phyloP scores from a whole-genome alignment of 2,113 vertebrate genomes.

The Rhinoptilus africanus region DNA sequence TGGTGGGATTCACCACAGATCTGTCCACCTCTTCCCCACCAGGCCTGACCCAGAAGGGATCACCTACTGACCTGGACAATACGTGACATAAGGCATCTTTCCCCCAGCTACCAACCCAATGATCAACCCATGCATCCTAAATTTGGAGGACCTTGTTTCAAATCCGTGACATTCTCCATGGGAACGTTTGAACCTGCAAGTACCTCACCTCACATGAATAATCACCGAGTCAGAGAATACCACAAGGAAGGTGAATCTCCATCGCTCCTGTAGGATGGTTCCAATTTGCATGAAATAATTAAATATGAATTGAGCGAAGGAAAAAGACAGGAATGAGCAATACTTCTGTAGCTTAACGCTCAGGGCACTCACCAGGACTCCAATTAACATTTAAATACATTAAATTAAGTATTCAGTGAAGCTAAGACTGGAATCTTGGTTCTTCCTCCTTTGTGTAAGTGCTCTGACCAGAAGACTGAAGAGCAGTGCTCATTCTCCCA shows the following conservation, averaged over 20 bases:
- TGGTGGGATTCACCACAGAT: not conserved
- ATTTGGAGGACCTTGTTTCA: not conserved
- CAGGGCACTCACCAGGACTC: constrained; percentile 16
- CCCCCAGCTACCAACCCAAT: not conserved
- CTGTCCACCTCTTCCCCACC: not conserved
- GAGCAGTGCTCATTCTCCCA: not conserved
- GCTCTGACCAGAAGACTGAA: not conserved
- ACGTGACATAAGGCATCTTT: not conserved
- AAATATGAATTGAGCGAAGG: constrained; percentile 25
- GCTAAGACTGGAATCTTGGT: not conserved
- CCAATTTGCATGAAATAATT: constrained; percentile 9
- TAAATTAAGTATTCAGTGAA: constrained; percentile 33
- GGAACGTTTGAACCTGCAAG: not conserved
- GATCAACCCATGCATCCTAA: not conserved
- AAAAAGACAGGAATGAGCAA: constrained; percentile 34
- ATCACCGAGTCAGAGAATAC: not conserved
- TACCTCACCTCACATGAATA: not conserved
- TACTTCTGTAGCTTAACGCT: not conserved
- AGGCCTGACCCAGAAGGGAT: not conserved
- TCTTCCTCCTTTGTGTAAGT: not conserved
- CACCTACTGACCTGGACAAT: not conserved
- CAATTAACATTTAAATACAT: constrained; percentile 61
- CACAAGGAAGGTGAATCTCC: not conserved
- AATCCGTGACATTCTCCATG: not conserved
- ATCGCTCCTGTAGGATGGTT: not conserved